Percentiles rank a stretch among this genome's conserved stretches.
Conservation (phyloP, 2,888 invertebrate species). For the Netelia melanura region DNA sequence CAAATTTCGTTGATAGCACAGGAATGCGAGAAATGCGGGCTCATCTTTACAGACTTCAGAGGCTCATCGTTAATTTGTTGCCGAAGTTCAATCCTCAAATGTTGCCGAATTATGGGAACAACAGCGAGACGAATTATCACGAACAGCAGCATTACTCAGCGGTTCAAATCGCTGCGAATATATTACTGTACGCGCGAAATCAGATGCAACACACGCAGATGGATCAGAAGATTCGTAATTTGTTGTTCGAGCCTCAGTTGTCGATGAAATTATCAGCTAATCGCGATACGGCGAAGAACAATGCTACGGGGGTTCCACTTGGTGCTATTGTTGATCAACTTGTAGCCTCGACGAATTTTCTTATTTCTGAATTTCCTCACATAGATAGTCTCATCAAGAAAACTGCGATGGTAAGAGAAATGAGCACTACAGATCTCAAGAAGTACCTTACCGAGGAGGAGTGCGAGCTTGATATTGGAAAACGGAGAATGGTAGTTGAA, state of each 20-base stretch:
- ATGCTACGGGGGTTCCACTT: slow-evolving; percentile 78
- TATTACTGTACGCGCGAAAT: slow-evolving; percentile 90
- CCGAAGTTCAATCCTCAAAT: slow-evolving; percentile 88
- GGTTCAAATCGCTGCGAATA: slow-evolving; percentile 89
- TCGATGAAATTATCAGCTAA: slow-evolving; percentile 74
- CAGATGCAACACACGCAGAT: slow-evolving; percentile 83
- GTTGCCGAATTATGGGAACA: slow-evolving; percentile 62
- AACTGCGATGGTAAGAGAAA: slow-evolving; percentile 80
- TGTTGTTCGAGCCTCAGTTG: slow-evolving; percentile 81
- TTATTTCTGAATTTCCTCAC: slow-evolving; percentile 79
- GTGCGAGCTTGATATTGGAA: slow-evolving; percentile 79
- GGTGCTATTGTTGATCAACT: slow-evolving; percentile 81
- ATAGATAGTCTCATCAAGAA: slow-evolving; percentile 79
- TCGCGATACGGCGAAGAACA: slow-evolving; percentile 76
- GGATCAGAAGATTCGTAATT: slow-evolving; percentile 82
- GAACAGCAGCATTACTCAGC: slow-evolving; percentile 78
- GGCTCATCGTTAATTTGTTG: slow-evolving; percentile 91
- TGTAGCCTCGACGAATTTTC: slow-evolving; percentile 77
- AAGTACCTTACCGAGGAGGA: slow-evolving; percentile 81
- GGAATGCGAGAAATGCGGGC: slow-evolving; percentile 85
- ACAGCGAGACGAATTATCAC: slow-evolving; percentile 71
- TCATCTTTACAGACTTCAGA: slow-evolving; percentile 89
- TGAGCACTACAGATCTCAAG: slow-evolving; percentile 87
- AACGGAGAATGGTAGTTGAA: slow-evolving; percentile 82
- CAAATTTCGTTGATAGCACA: slow-evolving; percentile 75